Percentiles rank a stretch among this genome's conserved stretches.
These are phyloP conservation scores for Patella caerulea DNA, from an alignment of 2,888 invertebrate genomes.

Conservation along the genomic window DNA sequence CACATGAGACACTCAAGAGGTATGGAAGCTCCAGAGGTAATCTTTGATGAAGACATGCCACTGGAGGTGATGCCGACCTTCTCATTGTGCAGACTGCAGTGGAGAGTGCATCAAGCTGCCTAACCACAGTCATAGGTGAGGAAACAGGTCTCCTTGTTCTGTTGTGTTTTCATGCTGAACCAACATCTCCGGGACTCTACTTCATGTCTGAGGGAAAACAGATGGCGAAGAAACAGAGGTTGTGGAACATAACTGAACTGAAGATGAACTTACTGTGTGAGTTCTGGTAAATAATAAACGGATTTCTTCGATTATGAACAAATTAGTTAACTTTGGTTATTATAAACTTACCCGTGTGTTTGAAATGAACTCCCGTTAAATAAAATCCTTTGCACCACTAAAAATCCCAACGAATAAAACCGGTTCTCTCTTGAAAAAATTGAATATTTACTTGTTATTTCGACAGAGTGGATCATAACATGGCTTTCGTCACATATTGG, in stretches of 20 bases:
- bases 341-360: too few species aligned
- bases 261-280: not conserved
- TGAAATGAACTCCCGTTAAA: too few species aligned
- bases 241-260: not conserved
- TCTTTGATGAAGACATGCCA: conserved; percentile 36
- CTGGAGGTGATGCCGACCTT: not conserved
- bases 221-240: not conserved
- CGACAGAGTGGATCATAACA: too few species aligned
- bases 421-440: too few species aligned
- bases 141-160: not conserved
- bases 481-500: too few species aligned
- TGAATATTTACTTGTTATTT: too few species aligned
- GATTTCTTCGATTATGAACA: too few species aligned
- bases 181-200: not conserved
- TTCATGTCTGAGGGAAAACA: not conserved
- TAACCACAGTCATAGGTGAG: conserved; percentile 14
- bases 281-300: too few species aligned
- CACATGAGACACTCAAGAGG: conserved; percentile 30
- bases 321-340: too few species aligned
- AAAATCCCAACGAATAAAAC: too few species aligned
- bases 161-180: not conserved
- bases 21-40: conserved; percentile 28
- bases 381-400: too few species aligned
- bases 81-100: conserved; percentile 6
- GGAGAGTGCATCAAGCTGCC: not conserved